Conservation (phyloP, 2,888 invertebrate genomes). For the Rotaria magnacalcarata region DNA sequence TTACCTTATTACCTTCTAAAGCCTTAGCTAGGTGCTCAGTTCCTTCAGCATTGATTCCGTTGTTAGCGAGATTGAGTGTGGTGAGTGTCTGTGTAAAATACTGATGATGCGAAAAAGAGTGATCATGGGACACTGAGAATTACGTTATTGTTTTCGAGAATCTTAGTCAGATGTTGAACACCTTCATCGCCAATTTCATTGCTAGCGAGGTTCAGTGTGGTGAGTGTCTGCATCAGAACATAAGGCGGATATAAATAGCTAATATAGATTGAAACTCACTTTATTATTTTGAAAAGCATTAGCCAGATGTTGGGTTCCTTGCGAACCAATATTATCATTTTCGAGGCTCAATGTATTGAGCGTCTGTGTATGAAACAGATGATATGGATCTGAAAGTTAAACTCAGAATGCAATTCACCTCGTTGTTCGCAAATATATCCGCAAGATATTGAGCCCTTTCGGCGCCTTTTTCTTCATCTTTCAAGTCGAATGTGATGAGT, state of each 20-base stretch:
- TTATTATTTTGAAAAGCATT: background rate
- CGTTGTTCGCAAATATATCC: background rate
- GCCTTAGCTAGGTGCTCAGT: too few relatives aligned
- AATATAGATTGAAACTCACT: background rate
- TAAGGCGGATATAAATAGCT: background rate
- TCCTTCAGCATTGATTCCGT: too few relatives aligned
- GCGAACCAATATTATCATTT: background rate
- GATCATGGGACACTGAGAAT: too few relatives aligned
- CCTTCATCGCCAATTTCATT: too few relatives aligned
- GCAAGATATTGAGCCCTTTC: background rate
- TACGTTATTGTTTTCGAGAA: too few relatives aligned
- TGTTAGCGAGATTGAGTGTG: background rate
- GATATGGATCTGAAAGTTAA: background rate
- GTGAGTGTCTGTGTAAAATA: background rate
- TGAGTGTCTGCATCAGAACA: background rate
- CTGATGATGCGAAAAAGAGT: too few relatives aligned
- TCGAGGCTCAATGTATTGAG: background rate
- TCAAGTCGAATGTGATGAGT: background rate
- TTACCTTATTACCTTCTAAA: too few relatives aligned
- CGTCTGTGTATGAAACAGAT: background rate
- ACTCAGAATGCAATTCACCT: background rate
- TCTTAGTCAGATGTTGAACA: too few relatives aligned
- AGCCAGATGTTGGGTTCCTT: background rate
- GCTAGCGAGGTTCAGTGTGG: background rate
- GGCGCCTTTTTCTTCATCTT: background rate